Evolutionary conservation across 2,888 invertebrate genomes (phyloP), one percentile per base, ranked within the genome.

Genomic region (Plebejus melissa): DNA sequence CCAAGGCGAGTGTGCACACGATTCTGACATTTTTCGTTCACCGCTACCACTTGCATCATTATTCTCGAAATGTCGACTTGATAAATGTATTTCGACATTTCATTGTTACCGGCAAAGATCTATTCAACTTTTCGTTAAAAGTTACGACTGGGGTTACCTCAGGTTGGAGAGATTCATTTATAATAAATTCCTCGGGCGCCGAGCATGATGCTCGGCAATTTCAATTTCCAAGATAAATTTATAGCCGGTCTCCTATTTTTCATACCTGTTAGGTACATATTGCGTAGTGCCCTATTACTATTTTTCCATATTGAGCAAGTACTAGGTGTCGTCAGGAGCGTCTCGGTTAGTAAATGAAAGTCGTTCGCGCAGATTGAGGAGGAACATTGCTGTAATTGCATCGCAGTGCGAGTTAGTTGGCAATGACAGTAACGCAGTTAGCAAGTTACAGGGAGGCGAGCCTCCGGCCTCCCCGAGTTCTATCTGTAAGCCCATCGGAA

Each of bases 21-120:
- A 88, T 85, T 90, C 88, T 91, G 90, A 91, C 91, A 92, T 92
- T 92, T 90, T 88, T 90, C 88, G 88, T 84, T 86, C 84, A 80
- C 81, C 81, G 80, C 81, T 74, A 72, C 75, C 79, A 82, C 83
- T 91, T 91, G 87, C 90, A 84, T 86, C 87, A 90, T 78, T 78
- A 81, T 83, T 77, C 86, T 85, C 86, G 83, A 88, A 90, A 89
- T 88, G 87, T 83, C 86, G 84, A 9, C 71, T 41, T 71, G 71
- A 75, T 75, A 60, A 75, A 75, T 75, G 70, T 41, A 70, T 75
- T 75, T 28, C 75, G 57, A 75, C 70, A 71, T 72, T 72, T 16
- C 28, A 58, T 71, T 71, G 71, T 41, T 70, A 75, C 75, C 2
- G 13, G 50, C 32, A 46, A 72, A 72, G 71, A 71, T 71, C 71